Evolutionary conservation across 2,113 vertebrate genomes (phyloP), one percentile per base, ranked within the genome.

Genomic region (Oenanthe oenanthe): DNA sequence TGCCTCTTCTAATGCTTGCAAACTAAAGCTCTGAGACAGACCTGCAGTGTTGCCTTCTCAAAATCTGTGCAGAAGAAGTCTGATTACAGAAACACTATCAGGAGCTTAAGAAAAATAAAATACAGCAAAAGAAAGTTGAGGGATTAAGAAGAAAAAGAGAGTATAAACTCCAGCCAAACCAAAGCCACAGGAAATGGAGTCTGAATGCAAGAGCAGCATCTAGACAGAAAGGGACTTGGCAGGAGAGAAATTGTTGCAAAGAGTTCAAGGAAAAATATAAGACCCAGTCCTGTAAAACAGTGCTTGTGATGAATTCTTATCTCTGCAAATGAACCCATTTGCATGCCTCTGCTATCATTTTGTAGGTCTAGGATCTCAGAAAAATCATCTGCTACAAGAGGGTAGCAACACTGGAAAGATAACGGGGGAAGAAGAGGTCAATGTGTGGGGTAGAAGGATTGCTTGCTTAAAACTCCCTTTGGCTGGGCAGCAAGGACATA

Each of bases 181-280:
- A 95, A 94, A 96, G 82, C 82, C 90, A 91, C 92, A 96, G 93
- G 94, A 97, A 97, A 94, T 74, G 81, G 91, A 89, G 54, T 74
- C 86, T 95, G 85, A 96, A 89, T 93, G 66, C 54, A 65, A 90
- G 68, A 61, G 53, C 67, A 80, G 56, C 47, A 85, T 76, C 75
- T 65, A 90, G 92, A 87, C 77, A 94, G 91, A 96, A 78, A 91
- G 66, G 87, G 93, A 85, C 91, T 93, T 94, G 92, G 80, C 90
- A 96, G 48, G 47, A 76, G 45, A 56, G 43, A 67, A 88, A 74
- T 31, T 6, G 7, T 57, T 80, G 88, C 61, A 60, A 76, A 45
- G 50, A 67, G 54, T 83, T 95, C 16, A 82, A 65, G 47, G 50
- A 68, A 66, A 77, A 94, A 51, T 88, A 15, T 36, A 76, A 67